Base-by-base conservation (phyloP, 2,113 vertebrate genomes). In the Mellivora capensis region DNA sequence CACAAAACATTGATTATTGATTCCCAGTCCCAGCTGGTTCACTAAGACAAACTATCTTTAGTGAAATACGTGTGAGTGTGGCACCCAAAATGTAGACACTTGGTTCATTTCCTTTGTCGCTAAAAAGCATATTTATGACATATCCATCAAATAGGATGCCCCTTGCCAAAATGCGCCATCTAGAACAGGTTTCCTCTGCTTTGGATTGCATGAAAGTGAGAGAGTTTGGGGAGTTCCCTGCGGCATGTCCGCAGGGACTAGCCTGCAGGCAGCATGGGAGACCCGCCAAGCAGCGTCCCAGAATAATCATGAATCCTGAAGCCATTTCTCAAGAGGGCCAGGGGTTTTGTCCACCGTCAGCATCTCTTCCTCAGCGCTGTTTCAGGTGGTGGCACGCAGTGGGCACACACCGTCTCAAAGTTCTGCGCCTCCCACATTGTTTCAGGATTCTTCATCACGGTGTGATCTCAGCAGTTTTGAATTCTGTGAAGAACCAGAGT, bases 401-500 rank as follows among this genome's bases (percentile, higher is more conserved):
- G 37, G 20, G 37, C 96, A 79, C 98, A 98, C 95, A 96, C 97
- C 97, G 96, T 99, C 98, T 99, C 98, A 99, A 98, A 98, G 98
- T 97, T 99, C 98, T 98, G 98, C 99, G 98, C 98, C 99, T 99
- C 98, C 99, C 99, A 97, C 99, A 96, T 99, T 99, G 98, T 99
- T 99, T 99, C 99, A 99, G 99, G 99, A 99, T 99, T 98, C 99
- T 98, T 99, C 99, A 98, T 98, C 99, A 97, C 98, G 99, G 99
- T 98, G 98, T 98, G 99, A 99, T 98, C 98, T 98, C 99, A 98
- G 98, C 98, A 98, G 98, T 98, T 98, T 98, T 98, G 98, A 98
- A 98, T 98, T 98, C 98, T 98, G 98, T 98, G 99, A 99, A 98
- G 98, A 99, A 98, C 97, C 98, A 98, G 98, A 98, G 94, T 98